A percentile compares a stretch with the other conserved stretches of the same genome.
These are phyloP conservation scores for Nymphalis io DNA, from an alignment of 1,140 invertebrate species.

Conservation along the genomic window DNA sequence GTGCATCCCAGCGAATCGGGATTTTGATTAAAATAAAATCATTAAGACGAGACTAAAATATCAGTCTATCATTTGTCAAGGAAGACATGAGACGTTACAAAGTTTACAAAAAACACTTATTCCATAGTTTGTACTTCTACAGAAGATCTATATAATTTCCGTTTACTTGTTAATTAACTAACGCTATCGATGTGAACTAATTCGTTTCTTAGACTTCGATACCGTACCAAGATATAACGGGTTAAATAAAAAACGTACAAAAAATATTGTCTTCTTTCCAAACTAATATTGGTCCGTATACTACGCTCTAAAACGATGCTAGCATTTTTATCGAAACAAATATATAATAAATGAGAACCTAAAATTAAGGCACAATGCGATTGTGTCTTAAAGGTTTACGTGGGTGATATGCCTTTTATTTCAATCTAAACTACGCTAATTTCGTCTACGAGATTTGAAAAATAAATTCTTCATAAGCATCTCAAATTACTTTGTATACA, in stretches of 20 bases:
- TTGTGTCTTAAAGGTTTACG: conserved; percentile 64
- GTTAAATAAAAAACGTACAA: conserved; percentile 72
- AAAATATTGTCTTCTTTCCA: conserved; percentile 72
- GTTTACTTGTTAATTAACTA: conserved; percentile 53
- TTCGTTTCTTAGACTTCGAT: conserved; percentile 47
- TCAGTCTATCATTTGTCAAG: conserved; percentile 72
- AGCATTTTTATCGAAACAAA: conserved; percentile 56
- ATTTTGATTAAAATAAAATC: conserved; percentile 39
- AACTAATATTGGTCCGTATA: conserved; percentile 72
- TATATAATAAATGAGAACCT: conserved; percentile 50
- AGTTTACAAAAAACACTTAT: conserved; percentile 60
- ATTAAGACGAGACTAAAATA: conserved; percentile 47
- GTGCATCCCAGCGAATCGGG: conserved; percentile 76
- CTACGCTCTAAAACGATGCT: conserved; percentile 59
- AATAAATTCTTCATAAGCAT: conserved; percentile 63
- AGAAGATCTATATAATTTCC: conserved; percentile 51
- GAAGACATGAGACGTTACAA: conserved; percentile 67
- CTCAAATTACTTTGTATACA: conserved; percentile 51
- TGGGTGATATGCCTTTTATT: conserved; percentile 61
- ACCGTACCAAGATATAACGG: conserved; percentile 44
- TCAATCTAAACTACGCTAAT: conserved; percentile 56
- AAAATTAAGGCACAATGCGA: conserved; percentile 71
- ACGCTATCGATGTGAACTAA: conserved; percentile 54
- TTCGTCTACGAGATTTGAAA: conserved; percentile 56
- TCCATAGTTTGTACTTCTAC: conserved; percentile 75